Evolutionary conservation across 2,797 vertebrate genomes (phyloP).

Genomic region (Arrhamphus sclerolepis): DNA sequence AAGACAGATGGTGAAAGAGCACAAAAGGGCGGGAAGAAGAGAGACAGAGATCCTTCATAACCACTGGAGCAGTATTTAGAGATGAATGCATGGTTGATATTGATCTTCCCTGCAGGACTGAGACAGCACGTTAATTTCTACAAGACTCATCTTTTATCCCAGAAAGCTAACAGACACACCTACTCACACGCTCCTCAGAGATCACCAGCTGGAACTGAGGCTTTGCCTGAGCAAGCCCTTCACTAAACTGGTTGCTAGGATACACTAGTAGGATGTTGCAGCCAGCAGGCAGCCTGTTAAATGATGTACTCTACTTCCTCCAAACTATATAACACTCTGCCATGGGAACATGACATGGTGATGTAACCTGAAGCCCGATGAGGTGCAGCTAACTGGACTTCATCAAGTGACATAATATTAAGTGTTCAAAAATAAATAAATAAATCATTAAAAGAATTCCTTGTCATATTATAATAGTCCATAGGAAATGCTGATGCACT

Average conservation of each 20-base stretch:
- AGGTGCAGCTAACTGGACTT: constrained; percentile 26
- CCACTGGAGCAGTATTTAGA: constrained; percentile 69
- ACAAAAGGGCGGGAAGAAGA: constrained; percentile 24
- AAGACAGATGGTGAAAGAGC: constrained; percentile 20
- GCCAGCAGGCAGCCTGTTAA: constrained; percentile 62
- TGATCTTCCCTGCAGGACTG: constrained; percentile 69
- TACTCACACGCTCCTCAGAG: constrained; percentile 48
- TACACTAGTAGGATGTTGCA: constrained; percentile 70
- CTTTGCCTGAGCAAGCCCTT: constrained; percentile 67
- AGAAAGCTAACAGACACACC: constrained; percentile 44
- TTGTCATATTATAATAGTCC: background rate
- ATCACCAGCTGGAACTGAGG: constrained; percentile 72
- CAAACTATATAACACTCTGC: constrained; percentile 49
- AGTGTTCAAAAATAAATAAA: constrained; percentile 38
- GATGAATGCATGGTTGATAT: constrained; percentile 75
- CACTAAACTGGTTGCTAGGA: constrained; percentile 75
- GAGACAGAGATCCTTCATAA: constrained; percentile 40
- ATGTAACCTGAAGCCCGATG: constrained; percentile 39
- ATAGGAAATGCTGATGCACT: too few species aligned
- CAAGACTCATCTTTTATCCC: constrained; percentile 70
- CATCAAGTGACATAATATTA: constrained; percentile 26
- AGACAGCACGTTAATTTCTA: constrained; percentile 66
- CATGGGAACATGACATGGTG: constrained; percentile 50
- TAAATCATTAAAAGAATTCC: constrained; percentile 25
- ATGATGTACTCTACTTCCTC: constrained; percentile 69